Percentiles rank a stretch among this genome's conserved stretches.
Conservation (phyloP, 2,888 invertebrate genomes). For the Pseudeuparius sepicola region DNA sequence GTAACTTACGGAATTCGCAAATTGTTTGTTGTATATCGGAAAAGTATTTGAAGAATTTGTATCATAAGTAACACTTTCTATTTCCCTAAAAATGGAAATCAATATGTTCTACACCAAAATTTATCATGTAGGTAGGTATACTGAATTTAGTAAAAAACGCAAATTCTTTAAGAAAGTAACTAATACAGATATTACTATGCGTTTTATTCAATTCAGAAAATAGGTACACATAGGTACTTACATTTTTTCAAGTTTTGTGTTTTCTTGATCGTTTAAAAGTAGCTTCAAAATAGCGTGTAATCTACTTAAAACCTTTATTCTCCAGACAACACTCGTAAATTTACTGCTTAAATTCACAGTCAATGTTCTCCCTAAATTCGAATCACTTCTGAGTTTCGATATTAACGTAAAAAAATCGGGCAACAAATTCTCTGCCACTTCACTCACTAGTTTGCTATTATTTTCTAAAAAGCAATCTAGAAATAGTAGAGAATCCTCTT, state of each 20-base stretch:
- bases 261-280: no score
- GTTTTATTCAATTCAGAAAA: no score
- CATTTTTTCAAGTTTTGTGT: no score
- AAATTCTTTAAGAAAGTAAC: no score
- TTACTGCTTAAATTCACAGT: constrained; percentile 60
- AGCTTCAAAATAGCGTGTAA: constrained; percentile 51
- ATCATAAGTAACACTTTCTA: no score
- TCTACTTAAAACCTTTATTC: constrained; percentile 62
- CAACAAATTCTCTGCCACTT: constrained; percentile 60
- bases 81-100: no score
- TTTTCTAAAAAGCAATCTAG: constrained; percentile 66
- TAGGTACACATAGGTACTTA: no score
- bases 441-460: constrained; percentile 54
- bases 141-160: no score
- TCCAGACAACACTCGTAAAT: constrained; percentile 68
- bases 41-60: constrained; percentile 13
- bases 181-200: no score
- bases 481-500: constrained; percentile 72
- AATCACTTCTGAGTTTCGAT: constrained; percentile 58
- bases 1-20: no score
- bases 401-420: constrained; percentile 78
- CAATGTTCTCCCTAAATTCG: constrained; percentile 56
- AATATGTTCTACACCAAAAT: no score
- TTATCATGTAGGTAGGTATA: no score
- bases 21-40: constrained; percentile 20